Evolutionary conservation across 2,113 vertebrate genomes (phyloP).

Genomic region (Gobio gobio): DNA sequence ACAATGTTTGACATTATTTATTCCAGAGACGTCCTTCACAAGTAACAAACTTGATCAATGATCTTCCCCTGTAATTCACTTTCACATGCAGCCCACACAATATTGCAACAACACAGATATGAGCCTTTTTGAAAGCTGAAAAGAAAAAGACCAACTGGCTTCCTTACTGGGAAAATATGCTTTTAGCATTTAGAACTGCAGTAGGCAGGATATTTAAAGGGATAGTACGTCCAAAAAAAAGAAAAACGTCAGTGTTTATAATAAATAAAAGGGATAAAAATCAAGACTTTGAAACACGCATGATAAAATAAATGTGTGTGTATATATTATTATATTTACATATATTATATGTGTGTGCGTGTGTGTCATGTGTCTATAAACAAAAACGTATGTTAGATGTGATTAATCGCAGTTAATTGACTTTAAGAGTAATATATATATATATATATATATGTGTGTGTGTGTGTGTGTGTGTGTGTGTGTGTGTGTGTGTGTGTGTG

Average conservation of each 20-base stretch:
- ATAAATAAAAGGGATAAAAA: not conserved
- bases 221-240: not conserved
- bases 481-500: too few relatives aligned
- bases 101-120: not conserved
- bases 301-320: not conserved
- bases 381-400: too few relatives aligned
- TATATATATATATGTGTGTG: too few relatives aligned
- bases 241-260: not conserved
- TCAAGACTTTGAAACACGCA: not conserved
- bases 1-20: slow-evolving; percentile 5
- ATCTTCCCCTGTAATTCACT: slow-evolving; percentile 1
- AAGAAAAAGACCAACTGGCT: not conserved
- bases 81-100: slow-evolving; percentile 23
- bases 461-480: too few relatives aligned
- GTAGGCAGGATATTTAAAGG: not conserved
- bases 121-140: not conserved
- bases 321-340: too few relatives aligned
- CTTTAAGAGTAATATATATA: too few relatives aligned
- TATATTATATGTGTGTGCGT: too few relatives aligned
- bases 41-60: slow-evolving; percentile 12
- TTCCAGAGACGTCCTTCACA: not conserved
- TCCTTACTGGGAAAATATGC: not conserved
- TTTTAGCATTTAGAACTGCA: not conserved
- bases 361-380: too few relatives aligned
- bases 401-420: too few relatives aligned